Conservation (phyloP, 2,888 invertebrate genomes). For the Papilio protenor region DNA sequence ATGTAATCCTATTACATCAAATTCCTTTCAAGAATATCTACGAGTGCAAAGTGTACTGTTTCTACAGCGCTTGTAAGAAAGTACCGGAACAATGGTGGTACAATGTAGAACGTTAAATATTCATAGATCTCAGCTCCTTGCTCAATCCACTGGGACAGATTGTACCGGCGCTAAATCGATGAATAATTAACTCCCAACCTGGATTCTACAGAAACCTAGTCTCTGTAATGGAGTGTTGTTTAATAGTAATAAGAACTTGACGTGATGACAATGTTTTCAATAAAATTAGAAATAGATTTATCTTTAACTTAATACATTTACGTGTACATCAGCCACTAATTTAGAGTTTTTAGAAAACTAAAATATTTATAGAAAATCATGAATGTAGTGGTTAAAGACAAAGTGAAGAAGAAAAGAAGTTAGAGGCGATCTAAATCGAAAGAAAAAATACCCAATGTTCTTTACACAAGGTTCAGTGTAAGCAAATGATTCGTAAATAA, state of each 20-base stretch:
- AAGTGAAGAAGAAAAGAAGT: too few relatives aligned
- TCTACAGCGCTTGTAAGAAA: neutral
- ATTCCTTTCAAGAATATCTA: neutral
- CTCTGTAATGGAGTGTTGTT: conserved; percentile 6
- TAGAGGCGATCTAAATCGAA: too few relatives aligned
- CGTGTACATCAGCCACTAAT: too few relatives aligned
- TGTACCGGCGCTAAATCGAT: conserved; percentile 20
- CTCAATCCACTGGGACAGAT: conserved; percentile 15
- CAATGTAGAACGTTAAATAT: conserved; percentile 20
- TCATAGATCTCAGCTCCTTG: conserved; percentile 15
- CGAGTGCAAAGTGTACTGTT: neutral
- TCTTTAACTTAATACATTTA: too few relatives aligned
- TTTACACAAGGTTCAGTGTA: too few relatives aligned
- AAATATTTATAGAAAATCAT: too few relatives aligned
- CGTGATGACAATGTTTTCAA: neutral
- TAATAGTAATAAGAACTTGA: conserved; percentile 12
- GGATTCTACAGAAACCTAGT: conserved; percentile 12
- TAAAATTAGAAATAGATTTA: neutral
- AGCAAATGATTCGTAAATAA: too few relatives aligned
- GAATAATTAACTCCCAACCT: conserved; percentile 19
- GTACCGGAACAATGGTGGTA: neutral
- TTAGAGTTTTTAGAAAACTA: too few relatives aligned
- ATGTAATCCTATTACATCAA: neutral
- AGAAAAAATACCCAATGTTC: too few relatives aligned
- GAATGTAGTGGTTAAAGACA: too few relatives aligned